A percentile compares a stretch with the other conserved stretches of the same genome.
Conservation (phyloP, 2,113 vertebrate species). For the Apodemus sylvaticus region DNA sequence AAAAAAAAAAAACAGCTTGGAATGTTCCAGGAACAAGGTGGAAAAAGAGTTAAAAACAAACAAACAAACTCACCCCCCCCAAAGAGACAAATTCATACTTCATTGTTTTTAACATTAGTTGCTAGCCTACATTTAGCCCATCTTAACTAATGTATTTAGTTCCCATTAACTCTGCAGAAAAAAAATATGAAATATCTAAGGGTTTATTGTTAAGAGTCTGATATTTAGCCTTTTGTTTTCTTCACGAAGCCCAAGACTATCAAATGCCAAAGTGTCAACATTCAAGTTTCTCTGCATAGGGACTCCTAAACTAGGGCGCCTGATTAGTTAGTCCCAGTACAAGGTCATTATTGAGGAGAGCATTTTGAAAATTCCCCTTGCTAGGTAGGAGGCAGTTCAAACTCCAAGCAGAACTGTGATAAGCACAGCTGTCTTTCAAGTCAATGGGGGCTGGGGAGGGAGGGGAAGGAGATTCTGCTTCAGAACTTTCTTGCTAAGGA, state of each 20-base stretch:
- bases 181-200: constrained; percentile 35
- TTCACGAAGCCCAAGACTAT: not conserved
- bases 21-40: constrained; percentile 62
- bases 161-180: constrained; percentile 54
- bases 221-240: too few relatives aligned
- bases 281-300: constrained; percentile 21
- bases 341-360: not conserved
- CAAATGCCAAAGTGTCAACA: not conserved
- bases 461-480: not conserved
- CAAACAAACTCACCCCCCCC: not conserved
- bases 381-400: not conserved
- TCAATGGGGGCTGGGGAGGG: not conserved
- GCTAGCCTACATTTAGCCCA: constrained; percentile 61
- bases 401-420: not conserved
- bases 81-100: constrained; percentile 71
- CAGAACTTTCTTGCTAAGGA: not conserved
- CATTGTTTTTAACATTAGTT: constrained; percentile 71
- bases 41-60: constrained; percentile 42
- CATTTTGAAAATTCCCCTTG: not conserved
- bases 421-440: constrained; percentile 23
- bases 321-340: constrained; percentile 41
- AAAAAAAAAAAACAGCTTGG: too few relatives aligned
- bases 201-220: not conserved
- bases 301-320: constrained; percentile 25
- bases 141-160: constrained; percentile 62